Base-by-base conservation (phyloP, 2,113 vertebrate genomes). In the Bubo blakistoni region DNA sequence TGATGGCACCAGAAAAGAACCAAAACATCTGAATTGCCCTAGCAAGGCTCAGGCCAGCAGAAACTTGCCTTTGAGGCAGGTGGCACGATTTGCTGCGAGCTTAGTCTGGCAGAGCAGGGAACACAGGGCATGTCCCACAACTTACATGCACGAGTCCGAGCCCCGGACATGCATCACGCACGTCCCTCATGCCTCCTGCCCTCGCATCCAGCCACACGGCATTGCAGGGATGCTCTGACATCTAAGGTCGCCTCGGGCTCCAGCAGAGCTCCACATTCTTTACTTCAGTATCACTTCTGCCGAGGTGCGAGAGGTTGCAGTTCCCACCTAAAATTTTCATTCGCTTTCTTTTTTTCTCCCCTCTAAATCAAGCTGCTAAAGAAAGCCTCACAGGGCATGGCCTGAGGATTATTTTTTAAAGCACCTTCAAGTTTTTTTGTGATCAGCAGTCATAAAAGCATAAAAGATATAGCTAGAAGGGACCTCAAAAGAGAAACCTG, bases 391-490 rank as follows among this genome's bases (percentile, higher is more conserved):
- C 69, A 85, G 78, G 73, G 74, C 86, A 95, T 0, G 2, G 91
- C 77, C 81, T 7, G 4, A 61, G 54, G 40, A 91, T 94, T 94
- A 89, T 65, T 88, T 95, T 91, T 93, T 87, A 88, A 93, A 95
- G 73, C 1, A 1, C 62, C 34, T 79, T 89, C 80, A 78, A 62
- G 34, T 51, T 90, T 88, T 71, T 88, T 78, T 58, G 55, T n/a
- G 55, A 94, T 83, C 88, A 83, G 72, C 71, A 86, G 78, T 90
- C 76, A 46, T n/a, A 66, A 83, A 83, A 83, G 58, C 72, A 46
- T 66, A 51, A 67, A 90, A 90, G 71, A 90, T 54, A 49, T 5
- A 86, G 71, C 71, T 77, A 70, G 88, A 73, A 94, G 55, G 17
- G 54, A 74, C 63, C 72, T 88, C 72, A 21, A 19, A 70, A 80